phyloP scores from a whole-genome alignment of 2,797 vertebrate species.

The Brachyrhaphis roseni region DNA sequence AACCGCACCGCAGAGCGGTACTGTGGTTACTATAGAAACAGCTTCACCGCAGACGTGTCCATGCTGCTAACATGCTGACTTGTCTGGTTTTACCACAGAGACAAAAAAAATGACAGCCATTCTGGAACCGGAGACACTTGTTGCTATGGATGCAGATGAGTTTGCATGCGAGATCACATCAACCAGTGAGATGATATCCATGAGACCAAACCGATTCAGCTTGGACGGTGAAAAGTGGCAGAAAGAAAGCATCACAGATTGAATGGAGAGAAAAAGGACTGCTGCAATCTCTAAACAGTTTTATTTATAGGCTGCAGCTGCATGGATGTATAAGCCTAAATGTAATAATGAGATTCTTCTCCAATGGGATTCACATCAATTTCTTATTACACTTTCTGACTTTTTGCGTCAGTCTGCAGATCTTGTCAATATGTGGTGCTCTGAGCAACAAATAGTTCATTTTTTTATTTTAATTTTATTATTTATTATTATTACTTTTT shows the following conservation, averaged over 20 bases:
- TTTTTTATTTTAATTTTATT: neutral
- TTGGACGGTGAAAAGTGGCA: neutral
- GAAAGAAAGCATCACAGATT: slow-evolving; percentile 36
- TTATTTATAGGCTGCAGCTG: slow-evolving; percentile 34
- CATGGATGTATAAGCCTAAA: neutral
- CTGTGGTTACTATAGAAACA: slow-evolving; percentile 60
- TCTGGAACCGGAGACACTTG: slow-evolving; percentile 36
- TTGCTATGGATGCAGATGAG: slow-evolving; percentile 55
- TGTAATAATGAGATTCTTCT: neutral
- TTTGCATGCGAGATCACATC: slow-evolving; percentile 23
- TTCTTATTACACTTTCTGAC: neutral
- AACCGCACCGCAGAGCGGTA: slow-evolving; percentile 15
- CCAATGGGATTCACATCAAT: neutral
- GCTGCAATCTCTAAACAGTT: slow-evolving; percentile 31
- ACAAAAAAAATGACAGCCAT: slow-evolving; percentile 17
- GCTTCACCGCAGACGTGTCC: slow-evolving; percentile 28
- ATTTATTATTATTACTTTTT: neutral
- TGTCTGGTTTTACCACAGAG: slow-evolving; percentile 33
- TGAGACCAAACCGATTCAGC: neutral
- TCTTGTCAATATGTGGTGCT: neutral
- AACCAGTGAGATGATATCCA: slow-evolving; percentile 1
- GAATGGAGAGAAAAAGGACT: slow-evolving; percentile 21
- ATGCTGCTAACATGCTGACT: slow-evolving; percentile 34
- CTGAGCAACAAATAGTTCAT: neutral
- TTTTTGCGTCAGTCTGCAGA: neutral